phyloP scores from a whole-genome alignment of 2,888 invertebrate genomes.

The Liopterus haemorrhoidalis region DNA sequence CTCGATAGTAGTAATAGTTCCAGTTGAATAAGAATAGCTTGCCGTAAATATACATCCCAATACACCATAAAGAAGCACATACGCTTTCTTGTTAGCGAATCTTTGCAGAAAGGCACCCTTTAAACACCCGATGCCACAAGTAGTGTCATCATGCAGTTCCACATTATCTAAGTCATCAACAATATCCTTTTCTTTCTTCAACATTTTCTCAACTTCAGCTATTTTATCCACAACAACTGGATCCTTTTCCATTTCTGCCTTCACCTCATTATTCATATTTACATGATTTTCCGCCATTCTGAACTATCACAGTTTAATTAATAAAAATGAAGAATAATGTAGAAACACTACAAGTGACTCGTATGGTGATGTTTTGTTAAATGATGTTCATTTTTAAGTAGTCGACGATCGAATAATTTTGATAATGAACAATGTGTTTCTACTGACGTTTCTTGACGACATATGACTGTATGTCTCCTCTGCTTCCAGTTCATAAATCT shows the following conservation, averaged over 20 bases:
- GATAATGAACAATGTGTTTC: no score
- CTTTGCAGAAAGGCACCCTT: conserved; percentile 54
- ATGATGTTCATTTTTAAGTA: no score
- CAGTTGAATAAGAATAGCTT: conserved; percentile 65
- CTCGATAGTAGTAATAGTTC: conserved; percentile 68
- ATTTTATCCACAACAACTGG: neutral
- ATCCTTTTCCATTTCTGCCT: conserved; percentile 12
- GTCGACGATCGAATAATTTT: no score
- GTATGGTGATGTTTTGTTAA: no score
- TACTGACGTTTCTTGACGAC: no score
- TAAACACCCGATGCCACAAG: conserved; percentile 59
- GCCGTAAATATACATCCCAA: conserved; percentile 64
- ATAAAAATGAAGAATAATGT: no score
- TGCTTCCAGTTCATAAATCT: no score
- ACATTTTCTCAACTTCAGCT: conserved; percentile 22
- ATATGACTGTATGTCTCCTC: no score
- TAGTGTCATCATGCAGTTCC: conserved; percentile 56
- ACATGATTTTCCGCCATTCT: conserved; percentile 5
- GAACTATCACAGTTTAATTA: no score
- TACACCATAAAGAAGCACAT: conserved; percentile 59
- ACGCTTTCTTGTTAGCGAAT: conserved; percentile 55
- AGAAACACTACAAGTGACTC: no score
- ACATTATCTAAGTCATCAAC: conserved; percentile 48
- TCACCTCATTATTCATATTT: conserved; percentile 6
- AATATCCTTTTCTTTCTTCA: conserved; percentile 32